Evolutionary conservation across 2,797 vertebrate genomes (phyloP), one percentile per base, ranked within the genome.

Genomic region (Macrochelys suwanniensis): DNA sequence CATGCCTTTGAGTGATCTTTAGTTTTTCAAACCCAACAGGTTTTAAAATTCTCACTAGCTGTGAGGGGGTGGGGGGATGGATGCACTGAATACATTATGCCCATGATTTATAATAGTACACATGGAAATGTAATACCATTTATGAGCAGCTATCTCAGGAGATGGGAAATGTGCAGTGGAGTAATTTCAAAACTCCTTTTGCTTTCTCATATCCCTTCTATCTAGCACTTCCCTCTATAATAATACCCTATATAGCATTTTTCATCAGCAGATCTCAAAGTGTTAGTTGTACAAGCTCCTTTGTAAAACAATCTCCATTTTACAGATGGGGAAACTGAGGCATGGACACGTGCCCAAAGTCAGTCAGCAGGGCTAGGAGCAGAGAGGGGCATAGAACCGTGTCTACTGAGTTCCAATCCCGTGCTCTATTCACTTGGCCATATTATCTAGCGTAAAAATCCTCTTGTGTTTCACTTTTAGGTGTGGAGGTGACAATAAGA

Each of bases 1-100:
- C 2, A 11, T 71, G 33, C 61, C 61, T 65, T n/a, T 65, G 61
- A n/a, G 16, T 65, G 33, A n/a, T 88, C 90, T 84, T 28, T 86
- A 76, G 31, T 87, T 94, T 96, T 96, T 94, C 95, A 94, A 94
- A 97, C 92, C 68, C 92, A 83, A 3, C 1, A 15, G 88, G 45
- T 86, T 93, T 53, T 96, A 91, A 97, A 95, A 90, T 92, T 59
- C 1, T 5, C 53, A 7, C 85, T 95, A 42, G 86, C 54, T 93
- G 93, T 87, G 80, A 57, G 49, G 25, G 17, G 28, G 65, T 74
- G 28, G 47, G 76, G 21, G 9, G 5, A 33, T 33, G 28, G 86
- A 47, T 94, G 80, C 85, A 93, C 89, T 49, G 13, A 47, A 77
- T 28, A 77, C 12, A 17, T 28, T 16, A 49, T 31, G 65, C n/a